phyloP scores from a whole-genome alignment of 2,888 invertebrate genomes.

The Podotricha telesiphe region DNA sequence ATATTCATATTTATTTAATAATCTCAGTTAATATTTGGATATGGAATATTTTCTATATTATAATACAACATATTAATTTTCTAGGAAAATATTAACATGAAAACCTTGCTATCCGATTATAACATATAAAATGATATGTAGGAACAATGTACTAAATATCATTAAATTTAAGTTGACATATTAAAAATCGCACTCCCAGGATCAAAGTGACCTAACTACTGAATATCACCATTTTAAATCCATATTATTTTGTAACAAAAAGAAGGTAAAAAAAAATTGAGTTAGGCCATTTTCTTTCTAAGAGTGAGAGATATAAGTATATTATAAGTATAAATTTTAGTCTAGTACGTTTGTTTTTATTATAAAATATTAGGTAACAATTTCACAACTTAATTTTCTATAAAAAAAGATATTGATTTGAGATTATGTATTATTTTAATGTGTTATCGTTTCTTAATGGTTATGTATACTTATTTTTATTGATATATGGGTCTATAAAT shows the following conservation, averaged over 20 bases:
- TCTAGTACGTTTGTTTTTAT: background rate
- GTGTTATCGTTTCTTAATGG: background rate
- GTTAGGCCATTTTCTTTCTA: background rate
- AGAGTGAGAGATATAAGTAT: background rate
- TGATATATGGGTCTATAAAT: too few relatives aligned
- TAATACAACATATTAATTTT: conserved; percentile 5
- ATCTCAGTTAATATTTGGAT: conserved; percentile 62
- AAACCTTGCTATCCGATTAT: conserved; percentile 17
- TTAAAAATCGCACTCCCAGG: background rate
- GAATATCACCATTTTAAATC: too few relatives aligned
- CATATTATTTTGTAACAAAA: background rate
- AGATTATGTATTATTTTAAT: background rate
- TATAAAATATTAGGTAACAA: conserved; percentile 4
- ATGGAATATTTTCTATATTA: conserved; percentile 53
- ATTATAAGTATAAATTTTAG: background rate
- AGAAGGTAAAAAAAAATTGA: background rate
- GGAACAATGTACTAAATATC: conserved; percentile 16
- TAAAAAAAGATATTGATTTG: background rate
- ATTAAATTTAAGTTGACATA: background rate
- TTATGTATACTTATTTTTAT: background rate
- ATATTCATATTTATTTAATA: conserved; percentile 54
- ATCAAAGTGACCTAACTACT: background rate
- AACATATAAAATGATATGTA: conserved; percentile 25
- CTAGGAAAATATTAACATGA: conserved; percentile 16
- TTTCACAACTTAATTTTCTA: background rate